Evolutionary conservation across 2,797 vertebrate genomes (phyloP).

Genomic region (Xyrichtys novacula): DNA sequence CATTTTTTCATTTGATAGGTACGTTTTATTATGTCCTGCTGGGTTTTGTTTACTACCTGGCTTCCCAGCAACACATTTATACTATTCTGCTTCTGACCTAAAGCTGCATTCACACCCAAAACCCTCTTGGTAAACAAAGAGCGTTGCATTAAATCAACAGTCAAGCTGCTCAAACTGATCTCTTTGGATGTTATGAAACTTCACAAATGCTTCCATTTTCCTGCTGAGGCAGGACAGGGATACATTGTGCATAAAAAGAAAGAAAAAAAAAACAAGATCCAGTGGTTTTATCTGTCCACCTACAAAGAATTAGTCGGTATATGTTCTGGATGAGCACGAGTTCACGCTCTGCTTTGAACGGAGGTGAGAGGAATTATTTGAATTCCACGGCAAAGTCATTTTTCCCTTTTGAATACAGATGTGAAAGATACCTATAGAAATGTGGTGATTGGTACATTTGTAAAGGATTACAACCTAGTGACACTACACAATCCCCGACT

Average conservation of each 20-base stretch:
- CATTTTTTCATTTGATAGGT: no score
- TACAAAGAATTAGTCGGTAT: conserved; percentile 25
- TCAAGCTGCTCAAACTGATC: conserved; percentile 67
- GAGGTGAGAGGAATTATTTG: neutral
- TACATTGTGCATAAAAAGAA: neutral
- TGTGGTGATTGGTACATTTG: conserved; percentile 21
- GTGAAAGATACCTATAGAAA: conserved; percentile 18
- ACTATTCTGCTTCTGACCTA: no score
- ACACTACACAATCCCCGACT: conserved; percentile 11
- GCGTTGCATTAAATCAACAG: conserved; percentile 32
- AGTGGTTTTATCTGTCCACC: conserved; percentile 32
- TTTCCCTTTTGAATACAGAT: conserved; percentile 29
- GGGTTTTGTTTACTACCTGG: no score
- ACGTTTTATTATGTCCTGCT: no score
- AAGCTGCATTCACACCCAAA: conserved; percentile 41
- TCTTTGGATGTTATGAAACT: conserved; percentile 57
- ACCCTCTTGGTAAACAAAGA: conserved; percentile 38
- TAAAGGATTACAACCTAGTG: conserved; percentile 3
- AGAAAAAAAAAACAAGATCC: conserved; percentile 27
- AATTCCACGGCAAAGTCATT: conserved; percentile 17
- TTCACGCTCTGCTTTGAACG: conserved; percentile 22
- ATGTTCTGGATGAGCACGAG: neutral
- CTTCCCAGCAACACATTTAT: no score
- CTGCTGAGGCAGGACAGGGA: no score
- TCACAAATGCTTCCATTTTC: no score